Conservation (phyloP, 2,888 invertebrate species). For the Oscheius sp. region DNA sequence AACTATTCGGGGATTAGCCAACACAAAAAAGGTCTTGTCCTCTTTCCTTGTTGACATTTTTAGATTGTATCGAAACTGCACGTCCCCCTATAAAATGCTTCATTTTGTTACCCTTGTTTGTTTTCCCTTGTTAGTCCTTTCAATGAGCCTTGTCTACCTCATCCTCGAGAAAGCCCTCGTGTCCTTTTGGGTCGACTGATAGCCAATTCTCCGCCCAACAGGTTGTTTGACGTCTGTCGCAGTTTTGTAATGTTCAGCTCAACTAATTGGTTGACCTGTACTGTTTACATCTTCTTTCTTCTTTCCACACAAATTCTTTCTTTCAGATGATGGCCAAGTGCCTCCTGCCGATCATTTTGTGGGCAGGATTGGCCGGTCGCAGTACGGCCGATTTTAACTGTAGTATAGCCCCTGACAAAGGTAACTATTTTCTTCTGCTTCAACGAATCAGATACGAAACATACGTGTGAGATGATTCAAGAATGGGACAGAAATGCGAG, state of each 20-base stretch:
- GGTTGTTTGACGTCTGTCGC: not conserved
- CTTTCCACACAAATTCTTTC: not conserved
- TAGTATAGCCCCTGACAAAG: conserved; percentile 36
- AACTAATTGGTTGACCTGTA: not conserved
- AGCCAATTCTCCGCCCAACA: conserved; percentile 1
- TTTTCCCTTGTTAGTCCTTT: no score
- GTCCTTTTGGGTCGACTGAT: not conserved
- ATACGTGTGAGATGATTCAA: conserved; percentile 56
- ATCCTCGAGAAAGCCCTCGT: no score
- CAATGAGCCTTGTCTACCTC: no score
- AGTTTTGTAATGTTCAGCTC: conserved; percentile 22
- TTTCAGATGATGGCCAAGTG: conserved; percentile 11
- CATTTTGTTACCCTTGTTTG: no score
- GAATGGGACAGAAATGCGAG: conserved; percentile 54
- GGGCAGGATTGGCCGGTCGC: conserved; percentile 16
- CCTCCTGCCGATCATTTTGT: conserved; percentile 18
- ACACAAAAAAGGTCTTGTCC: conserved; percentile 8
- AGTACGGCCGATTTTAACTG: conserved; percentile 34
- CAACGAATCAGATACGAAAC: conserved; percentile 40
- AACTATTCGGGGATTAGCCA: conserved; percentile 4
- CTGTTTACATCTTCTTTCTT: not conserved
- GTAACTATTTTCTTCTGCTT: conserved; percentile 11
- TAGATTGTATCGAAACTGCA: not conserved
- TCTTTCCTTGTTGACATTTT: conserved; percentile 1
- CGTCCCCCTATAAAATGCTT: no score